phyloP scores from a whole-genome alignment of 2,888 invertebrate genomes.

The Rhorus exstirpatorius region DNA sequence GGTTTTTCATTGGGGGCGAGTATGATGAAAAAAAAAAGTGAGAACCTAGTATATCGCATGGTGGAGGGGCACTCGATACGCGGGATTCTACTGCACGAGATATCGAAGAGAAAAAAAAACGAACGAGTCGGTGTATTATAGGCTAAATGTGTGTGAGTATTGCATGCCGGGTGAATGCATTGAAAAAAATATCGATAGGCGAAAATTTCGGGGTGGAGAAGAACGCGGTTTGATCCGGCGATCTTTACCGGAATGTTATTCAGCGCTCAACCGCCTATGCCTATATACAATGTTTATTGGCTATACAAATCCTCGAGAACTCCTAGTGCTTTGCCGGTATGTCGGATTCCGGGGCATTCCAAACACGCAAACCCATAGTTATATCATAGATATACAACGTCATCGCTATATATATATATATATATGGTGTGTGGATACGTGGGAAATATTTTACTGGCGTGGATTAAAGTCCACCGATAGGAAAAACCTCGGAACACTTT shows the following conservation, averaged over 20 bases:
- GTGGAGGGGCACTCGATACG: too few relatives aligned
- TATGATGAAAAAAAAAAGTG: too few relatives aligned
- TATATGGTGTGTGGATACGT: neutral
- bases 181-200: constrained; percentile 21
- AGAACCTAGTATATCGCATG: too few relatives aligned
- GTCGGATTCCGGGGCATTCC: constrained; percentile 47
- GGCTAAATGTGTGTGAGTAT: neutral
- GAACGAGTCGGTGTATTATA: neutral
- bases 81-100: too few relatives aligned
- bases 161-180: neutral
- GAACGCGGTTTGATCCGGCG: constrained; percentile 4
- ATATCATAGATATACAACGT: constrained; percentile 22
- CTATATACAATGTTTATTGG: constrained; percentile 5
- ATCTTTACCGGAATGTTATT: constrained; percentile 16
- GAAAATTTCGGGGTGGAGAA: constrained; percentile 7
- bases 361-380: constrained; percentile 57
- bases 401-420: too few relatives aligned
- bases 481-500: neutral
- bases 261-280: neutral
- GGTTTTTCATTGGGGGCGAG: too few relatives aligned
- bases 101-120: too few relatives aligned
- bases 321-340: constrained; percentile 28
- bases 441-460: constrained; percentile 16
- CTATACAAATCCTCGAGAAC: constrained; percentile 1
- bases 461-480: neutral